Conservation (phyloP, 2,113 vertebrate genomes). For the Seriola aureovittata region DNA sequence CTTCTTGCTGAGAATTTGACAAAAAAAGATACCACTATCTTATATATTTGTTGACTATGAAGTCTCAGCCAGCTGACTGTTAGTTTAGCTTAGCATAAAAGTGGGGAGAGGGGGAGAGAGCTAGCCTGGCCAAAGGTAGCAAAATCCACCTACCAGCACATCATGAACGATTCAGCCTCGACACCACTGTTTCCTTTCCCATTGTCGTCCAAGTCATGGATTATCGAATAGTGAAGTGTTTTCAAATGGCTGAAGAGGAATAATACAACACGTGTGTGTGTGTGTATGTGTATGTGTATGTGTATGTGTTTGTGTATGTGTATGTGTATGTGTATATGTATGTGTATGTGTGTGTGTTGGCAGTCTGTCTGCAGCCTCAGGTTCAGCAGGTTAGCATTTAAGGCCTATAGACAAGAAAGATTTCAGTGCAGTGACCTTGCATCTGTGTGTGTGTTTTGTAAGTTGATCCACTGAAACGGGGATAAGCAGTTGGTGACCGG, state of each 20-base stretch:
- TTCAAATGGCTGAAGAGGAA: conserved; percentile 35
- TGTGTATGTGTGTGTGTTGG: neutral
- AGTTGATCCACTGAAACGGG: conserved; percentile 40
- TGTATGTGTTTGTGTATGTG: neutral
- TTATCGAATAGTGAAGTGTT: conserved; percentile 6
- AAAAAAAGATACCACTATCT: no score
- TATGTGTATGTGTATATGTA: neutral
- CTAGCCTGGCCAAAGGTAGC: no score
- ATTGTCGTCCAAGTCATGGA: neutral
- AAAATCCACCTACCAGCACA: no score
- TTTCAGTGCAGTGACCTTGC: conserved; percentile 29
- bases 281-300: no score
- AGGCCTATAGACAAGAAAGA: conserved; percentile 14
- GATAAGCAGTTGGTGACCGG: conserved; percentile 60
- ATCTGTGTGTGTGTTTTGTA: conserved; percentile 36
- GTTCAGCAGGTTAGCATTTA: conserved; percentile 23
- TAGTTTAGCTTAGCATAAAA: no score
- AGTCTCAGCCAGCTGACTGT: no score
- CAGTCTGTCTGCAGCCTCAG: neutral
- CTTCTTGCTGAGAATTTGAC: no score
- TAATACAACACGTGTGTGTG: neutral
- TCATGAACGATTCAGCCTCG: no score
- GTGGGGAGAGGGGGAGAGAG: no score
- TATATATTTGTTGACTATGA: no score
- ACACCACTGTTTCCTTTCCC: no score